Evolutionary conservation across 2,113 vertebrate genomes (phyloP), one percentile per base, ranked within the genome.

Genomic region (Corynorhinus townsendii): DNA sequence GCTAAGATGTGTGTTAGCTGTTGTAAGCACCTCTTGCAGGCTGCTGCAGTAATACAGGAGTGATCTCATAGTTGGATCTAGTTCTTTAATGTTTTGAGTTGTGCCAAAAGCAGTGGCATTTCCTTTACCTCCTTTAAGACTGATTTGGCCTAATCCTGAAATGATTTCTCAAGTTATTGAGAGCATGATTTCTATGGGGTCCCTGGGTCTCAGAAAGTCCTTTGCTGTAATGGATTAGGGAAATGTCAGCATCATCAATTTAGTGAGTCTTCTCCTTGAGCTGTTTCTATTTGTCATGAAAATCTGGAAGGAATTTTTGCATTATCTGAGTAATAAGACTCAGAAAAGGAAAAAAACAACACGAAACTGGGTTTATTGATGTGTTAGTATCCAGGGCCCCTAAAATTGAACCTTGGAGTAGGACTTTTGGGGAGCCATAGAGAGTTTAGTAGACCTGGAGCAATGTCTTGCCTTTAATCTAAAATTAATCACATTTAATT

Each of bases 201-300:
- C 62, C 68, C 33, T 73, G 49, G n/a, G 30, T 59, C 71, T 93
- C 89, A 52, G 28, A 38, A 90, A 90, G 24, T 33, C 43, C 40
- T 93, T 73, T 75, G 26, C 75, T 86, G 40, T 96, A 54, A 85
- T 56, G 84, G 64, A 89, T 94, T 72, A 77, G 68, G 35, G 28
- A 33, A 49, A 86, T 80, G 69, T 90, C 66, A 81, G 72, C 80
- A 68, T 64, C 89, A 90, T 94, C 94, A 73, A 76, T 91, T 97
- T 86, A 56, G 45, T 64, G 83, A 84, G 52, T 33, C 66, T 91
- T 83, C 86, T 94, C 54, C 64, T 91, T 77, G n/a, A 93, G 38
- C 38, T 62, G 24, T 81, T 93, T 86, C 71, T 82, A 69, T 95
- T 85, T 81, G 81, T 93, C 92, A 85, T 93, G 80, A 91, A 83